Conservation (phyloP, 2,888 invertebrate genomes). For the Gnatocerus cornutus region DNA sequence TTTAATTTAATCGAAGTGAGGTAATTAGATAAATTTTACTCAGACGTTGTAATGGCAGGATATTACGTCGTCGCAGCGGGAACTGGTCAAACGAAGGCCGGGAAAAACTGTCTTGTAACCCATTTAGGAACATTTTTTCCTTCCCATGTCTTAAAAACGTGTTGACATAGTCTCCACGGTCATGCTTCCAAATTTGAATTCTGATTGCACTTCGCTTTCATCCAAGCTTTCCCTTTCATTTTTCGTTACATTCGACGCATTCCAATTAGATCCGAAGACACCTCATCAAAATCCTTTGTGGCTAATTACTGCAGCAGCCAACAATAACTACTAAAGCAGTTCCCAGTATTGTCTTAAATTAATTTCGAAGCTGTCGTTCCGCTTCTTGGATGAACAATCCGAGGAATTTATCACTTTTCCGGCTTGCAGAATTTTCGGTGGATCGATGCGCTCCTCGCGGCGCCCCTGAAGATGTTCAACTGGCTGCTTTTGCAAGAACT, state of each 20-base stretch:
- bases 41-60: constrained; percentile 11
- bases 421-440: constrained; percentile 75
- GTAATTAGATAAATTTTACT: constrained; percentile 14
- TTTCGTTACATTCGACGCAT: constrained; percentile 40
- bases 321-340: constrained; percentile 1
- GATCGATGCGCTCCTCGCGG: constrained; percentile 86
- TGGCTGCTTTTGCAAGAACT: constrained; percentile 88
- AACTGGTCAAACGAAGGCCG: not conserved
- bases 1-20: constrained; percentile 8
- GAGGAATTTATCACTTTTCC: not conserved
- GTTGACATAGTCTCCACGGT: constrained; percentile 24
- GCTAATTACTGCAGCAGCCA: not conserved
- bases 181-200: constrained; percentile 38
- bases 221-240: constrained; percentile 43
- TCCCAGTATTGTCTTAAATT: constrained; percentile 3
- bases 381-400: constrained; percentile 13
- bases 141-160: not conserved
- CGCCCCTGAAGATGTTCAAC: constrained; percentile 84
- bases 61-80: constrained; percentile 6
- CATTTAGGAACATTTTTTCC: too few species aligned
- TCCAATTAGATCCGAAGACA: constrained; percentile 31
- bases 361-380: constrained; percentile 14
- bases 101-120: too few species aligned
- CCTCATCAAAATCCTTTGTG: constrained; percentile 3
- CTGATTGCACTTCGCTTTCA: constrained; percentile 43